phyloP scores from a whole-genome alignment of 2,888 invertebrate species.

The Chalcis sispes region DNA sequence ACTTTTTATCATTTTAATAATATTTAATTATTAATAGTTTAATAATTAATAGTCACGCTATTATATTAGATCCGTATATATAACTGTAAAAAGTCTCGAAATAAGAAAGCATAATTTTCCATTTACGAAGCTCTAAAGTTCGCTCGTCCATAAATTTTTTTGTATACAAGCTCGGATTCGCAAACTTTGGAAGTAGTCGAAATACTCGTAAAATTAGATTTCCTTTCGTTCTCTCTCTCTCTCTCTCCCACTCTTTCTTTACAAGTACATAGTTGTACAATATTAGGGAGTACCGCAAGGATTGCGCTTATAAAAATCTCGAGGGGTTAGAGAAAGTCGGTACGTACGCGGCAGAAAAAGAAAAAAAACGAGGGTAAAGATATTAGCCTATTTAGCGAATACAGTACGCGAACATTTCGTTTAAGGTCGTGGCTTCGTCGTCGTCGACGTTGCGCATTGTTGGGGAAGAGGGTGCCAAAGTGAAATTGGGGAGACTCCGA shows the following conservation, averaged over 20 bases:
- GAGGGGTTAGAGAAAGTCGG: constrained; percentile 42
- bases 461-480: constrained; percentile 49
- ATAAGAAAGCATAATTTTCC: constrained; percentile 20
- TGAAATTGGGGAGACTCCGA: constrained; percentile 59
- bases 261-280: constrained; percentile 41
- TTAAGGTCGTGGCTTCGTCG: constrained; percentile 72
- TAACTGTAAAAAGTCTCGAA: too few relatives aligned
- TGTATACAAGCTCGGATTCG: too few relatives aligned
- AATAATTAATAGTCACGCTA: too few relatives aligned
- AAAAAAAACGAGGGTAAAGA: constrained; percentile 56
- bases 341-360: constrained; percentile 18
- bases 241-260: constrained; percentile 27
- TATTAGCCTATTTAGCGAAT: constrained; percentile 71
- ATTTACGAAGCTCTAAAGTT: constrained; percentile 41
- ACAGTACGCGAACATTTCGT: constrained; percentile 68
- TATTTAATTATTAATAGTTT: too few relatives aligned
- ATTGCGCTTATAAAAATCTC: constrained; percentile 49
- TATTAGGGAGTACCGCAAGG: constrained; percentile 29
- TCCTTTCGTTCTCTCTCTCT: constrained; percentile 10
- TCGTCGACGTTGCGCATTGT: constrained; percentile 2
- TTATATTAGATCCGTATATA: too few relatives aligned
- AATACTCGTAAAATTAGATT: constrained; percentile 54
- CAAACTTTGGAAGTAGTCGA: too few relatives aligned
- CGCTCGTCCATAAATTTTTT: too few relatives aligned
- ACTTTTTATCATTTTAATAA: too few relatives aligned